Conservation (phyloP, 2,113 vertebrate species). For the Lonchura striata region DNA sequence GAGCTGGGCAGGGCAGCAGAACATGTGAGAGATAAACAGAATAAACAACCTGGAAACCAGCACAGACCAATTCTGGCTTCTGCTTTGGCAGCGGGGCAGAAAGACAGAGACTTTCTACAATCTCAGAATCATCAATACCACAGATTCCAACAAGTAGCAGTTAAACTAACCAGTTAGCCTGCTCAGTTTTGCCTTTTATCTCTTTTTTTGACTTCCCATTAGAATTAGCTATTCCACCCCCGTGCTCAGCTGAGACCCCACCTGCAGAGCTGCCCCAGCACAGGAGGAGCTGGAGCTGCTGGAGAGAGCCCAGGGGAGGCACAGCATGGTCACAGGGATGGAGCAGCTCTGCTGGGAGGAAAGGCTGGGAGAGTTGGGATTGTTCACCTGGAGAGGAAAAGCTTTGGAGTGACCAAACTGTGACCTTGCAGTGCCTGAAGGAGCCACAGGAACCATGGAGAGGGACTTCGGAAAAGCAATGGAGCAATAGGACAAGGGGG, state of each 20-base stretch:
- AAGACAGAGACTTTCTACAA: no score
- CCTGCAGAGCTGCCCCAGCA: background rate
- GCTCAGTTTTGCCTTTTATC: background rate
- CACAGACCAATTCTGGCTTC: no score
- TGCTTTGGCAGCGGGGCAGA: no score
- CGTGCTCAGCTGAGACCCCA: background rate
- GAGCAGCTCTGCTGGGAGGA: background rate
- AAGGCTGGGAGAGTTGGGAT: background rate
- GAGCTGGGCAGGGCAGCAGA: no score
- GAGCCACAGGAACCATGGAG: background rate
- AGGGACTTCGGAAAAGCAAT: accelerated
- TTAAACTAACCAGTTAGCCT: background rate
- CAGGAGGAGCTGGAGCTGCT: background rate
- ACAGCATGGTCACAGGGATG: background rate
- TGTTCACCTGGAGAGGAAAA: background rate
- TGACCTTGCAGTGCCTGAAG: background rate
- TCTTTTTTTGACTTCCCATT: background rate
- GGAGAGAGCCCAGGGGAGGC: background rate
- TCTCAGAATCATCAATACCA: no score
- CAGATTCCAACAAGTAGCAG: no score
- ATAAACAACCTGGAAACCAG: no score
- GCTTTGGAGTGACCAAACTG: accelerated
- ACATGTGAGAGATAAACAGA: no score
- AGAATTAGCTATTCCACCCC: background rate
- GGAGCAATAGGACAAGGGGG: accelerated